Conservation (phyloP, 2,113 vertebrate genomes). For the Xenopus tropicalis region UCB_Xtro_10.0 CM004443.2:121549501-121550000, state of each 20-base stretch:
- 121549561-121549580: slow-evolving; percentile 55
- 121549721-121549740: slow-evolving; percentile 78
- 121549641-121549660: slow-evolving; percentile 65
- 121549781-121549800: slow-evolving; percentile 69
- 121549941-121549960: no score
- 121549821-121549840: slow-evolving; percentile 55
- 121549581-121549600: slow-evolving; percentile 53
- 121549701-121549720: slow-evolving; percentile 76
- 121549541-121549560: slow-evolving; percentile 45
- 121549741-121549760: slow-evolving; percentile 70
- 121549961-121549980: no score
- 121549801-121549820: slow-evolving; percentile 70
- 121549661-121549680: slow-evolving; percentile 70
- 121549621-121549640: slow-evolving; percentile 70
- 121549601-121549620: slow-evolving; percentile 56
- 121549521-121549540: neutral
- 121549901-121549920: no score
- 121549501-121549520: neutral
- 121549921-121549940: no score
- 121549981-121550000: no score
- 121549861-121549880: neutral
- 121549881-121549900: neutral
- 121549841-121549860: slow-evolving; percentile 48
- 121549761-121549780: slow-evolving; percentile 71
- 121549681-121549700: slow-evolving; percentile 84